Percentiles rank a stretch among this genome's conserved stretches.
Evolutionary conservation across 2,113 vertebrate genomes (phyloP).

Genomic region (Tupaia tana): DNA sequence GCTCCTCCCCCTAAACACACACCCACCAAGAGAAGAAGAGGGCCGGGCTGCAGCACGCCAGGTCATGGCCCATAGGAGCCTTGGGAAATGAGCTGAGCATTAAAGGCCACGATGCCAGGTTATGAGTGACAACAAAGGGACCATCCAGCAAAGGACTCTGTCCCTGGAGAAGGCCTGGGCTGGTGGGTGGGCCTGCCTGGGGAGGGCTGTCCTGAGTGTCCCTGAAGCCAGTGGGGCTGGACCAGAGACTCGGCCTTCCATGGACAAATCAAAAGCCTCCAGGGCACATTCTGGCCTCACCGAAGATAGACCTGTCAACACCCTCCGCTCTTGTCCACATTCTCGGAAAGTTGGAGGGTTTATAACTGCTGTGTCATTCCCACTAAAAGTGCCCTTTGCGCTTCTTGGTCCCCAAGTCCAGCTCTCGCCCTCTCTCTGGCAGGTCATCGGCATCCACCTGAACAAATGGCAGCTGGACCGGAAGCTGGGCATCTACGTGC

Average conservation of each 20-base stretch:
- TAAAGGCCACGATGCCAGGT: not conserved
- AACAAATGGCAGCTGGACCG: slow-evolving; percentile 96
- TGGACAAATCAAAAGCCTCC: not conserved
- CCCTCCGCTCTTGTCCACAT: not conserved
- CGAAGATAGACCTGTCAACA: accelerated
- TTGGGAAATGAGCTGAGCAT: not conserved
- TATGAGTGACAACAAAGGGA: not conserved
- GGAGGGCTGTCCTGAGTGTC: not conserved
- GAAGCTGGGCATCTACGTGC: slow-evolving; percentile 94
- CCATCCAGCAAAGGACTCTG: not conserved
- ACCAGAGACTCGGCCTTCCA: not conserved
- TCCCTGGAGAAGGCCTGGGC: not conserved
- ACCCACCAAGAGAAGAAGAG: too few relatives aligned
- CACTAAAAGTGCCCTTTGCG: accelerated
- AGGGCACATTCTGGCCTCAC: not conserved
- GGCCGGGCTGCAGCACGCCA: too few relatives aligned
- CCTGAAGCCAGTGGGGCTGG: not conserved
- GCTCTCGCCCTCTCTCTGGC: slow-evolving; percentile 65
- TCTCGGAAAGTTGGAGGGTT: not conserved
- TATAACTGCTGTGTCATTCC: accelerated
- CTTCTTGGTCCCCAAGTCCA: slow-evolving; percentile 19
- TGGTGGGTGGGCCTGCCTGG: not conserved
- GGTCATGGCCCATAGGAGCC: not conserved
- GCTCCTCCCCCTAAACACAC: not conserved
- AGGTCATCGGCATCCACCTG: slow-evolving; percentile 95